Evolutionary conservation across 2,797 vertebrate genomes (phyloP).

Genomic region (Mycteria americana): DNA sequence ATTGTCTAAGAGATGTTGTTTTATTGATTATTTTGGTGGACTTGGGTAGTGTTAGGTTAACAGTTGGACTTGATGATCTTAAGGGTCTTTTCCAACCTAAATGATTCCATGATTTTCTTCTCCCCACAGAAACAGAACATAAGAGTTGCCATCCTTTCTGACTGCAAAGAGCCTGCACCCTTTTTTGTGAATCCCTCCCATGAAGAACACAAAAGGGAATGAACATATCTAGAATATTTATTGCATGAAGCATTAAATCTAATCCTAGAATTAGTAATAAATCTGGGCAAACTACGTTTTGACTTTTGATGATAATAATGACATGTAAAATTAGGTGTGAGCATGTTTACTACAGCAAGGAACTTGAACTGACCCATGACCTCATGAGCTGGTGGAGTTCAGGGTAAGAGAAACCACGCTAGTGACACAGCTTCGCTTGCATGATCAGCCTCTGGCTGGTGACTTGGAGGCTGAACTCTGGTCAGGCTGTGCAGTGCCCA

Average conservation of each 20-base stretch:
- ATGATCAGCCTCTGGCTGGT: neutral
- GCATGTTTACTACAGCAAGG: neutral
- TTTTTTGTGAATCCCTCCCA: neutral
- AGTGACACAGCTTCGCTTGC: neutral
- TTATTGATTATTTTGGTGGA: neutral
- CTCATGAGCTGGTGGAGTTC: neutral
- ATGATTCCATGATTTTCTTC: neutral
- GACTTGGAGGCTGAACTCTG: neutral
- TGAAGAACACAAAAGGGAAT: neutral
- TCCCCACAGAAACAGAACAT: neutral
- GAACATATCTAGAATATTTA: neutral
- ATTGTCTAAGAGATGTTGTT: neutral
- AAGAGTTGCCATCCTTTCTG: neutral
- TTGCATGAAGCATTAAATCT: neutral
- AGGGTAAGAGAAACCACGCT: neutral
- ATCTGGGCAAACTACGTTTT: neutral
- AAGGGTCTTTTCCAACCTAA: neutral
- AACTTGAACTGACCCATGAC: accelerated
- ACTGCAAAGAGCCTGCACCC: neutral
- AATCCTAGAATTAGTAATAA: neutral
- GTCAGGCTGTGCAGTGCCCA: neutral
- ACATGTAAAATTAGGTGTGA: neutral
- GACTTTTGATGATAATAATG: neutral
- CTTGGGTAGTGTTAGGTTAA: neutral
- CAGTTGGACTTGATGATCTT: neutral